These are phyloP conservation scores for Drosophila navojoa DNA, from an alignment of 1,140 invertebrate genomes.

Conservation along the genomic window DNA sequence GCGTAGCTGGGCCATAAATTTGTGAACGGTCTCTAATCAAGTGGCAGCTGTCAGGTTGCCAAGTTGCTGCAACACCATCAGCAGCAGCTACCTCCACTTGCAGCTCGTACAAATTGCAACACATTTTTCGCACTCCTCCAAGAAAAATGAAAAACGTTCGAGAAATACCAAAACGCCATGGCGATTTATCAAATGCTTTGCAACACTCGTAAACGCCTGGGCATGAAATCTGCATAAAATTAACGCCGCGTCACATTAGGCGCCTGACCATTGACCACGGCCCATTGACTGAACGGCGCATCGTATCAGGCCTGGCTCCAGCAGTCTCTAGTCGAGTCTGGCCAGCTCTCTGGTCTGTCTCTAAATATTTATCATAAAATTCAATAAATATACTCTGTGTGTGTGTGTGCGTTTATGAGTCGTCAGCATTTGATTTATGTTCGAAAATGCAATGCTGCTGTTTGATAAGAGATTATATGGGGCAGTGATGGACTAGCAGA, in stretches of 20 bases:
- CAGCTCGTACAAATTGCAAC: conserved; percentile 42
- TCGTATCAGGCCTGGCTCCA: neutral
- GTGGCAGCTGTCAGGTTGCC: conserved; percentile 29
- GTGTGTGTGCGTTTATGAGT: conserved; percentile 53
- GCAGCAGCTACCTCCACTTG: conserved; percentile 1
- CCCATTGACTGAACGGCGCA: neutral
- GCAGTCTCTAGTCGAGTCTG: neutral
- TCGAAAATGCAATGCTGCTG: conserved; percentile 60
- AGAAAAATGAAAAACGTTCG: conserved; percentile 9
- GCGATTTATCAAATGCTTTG: conserved; percentile 69
- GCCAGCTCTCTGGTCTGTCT: neutral
- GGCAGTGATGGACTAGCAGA: neutral
- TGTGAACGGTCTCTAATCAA: conserved; percentile 24
- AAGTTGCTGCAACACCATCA: neutral
- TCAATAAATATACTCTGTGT: conserved; percentile 64
- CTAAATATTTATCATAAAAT: conserved; percentile 54
- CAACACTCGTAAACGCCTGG: conserved; percentile 64
- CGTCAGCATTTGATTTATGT: conserved; percentile 71
- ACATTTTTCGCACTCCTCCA: conserved; percentile 44
- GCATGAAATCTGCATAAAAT: conserved; percentile 79
- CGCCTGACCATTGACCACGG: conserved; percentile 41
- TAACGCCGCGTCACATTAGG: conserved; percentile 57
- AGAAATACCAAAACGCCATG: conserved; percentile 52
- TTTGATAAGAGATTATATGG: neutral
- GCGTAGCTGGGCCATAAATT: conserved; percentile 53